These are phyloP conservation scores for Podarcis cretensis DNA, from an alignment of 2,113 vertebrate genomes.

Conservation along the genomic window DNA sequence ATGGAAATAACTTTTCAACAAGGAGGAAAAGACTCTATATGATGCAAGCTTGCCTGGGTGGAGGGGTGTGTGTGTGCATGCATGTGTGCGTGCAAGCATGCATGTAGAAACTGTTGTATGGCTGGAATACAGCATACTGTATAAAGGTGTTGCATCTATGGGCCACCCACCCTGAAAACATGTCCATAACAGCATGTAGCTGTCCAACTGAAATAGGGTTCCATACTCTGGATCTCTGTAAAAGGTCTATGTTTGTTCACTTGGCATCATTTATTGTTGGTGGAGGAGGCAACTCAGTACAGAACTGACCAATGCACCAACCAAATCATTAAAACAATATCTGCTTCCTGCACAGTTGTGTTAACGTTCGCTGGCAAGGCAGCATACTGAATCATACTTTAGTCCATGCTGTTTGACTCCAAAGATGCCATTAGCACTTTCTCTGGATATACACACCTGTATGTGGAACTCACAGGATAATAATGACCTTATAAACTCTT, in stretches of 20 bases:
- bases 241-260: background rate
- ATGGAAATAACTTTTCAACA: conserved; percentile 6
- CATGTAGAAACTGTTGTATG: too few species aligned
- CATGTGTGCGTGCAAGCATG: too few species aligned
- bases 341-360: conserved; percentile 31
- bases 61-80: too few species aligned
- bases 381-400: conserved; percentile 30
- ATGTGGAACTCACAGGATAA: conserved; percentile 29
- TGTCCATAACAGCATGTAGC: too few species aligned
- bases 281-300: background rate
- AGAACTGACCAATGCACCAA: background rate
- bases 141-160: too few species aligned
- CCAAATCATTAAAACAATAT: background rate
- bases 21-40: background rate
- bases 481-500: conserved; percentile 40
- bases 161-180: too few species aligned
- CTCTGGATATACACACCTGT: conserved; percentile 39
- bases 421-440: conserved; percentile 44
- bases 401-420: conserved; percentile 35
- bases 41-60: background rate
- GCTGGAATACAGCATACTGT: too few species aligned
- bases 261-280: background rate
- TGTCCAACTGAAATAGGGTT: too few species aligned
- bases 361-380: background rate
- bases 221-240: background rate